Conservation (phyloP, 2,888 invertebrate genomes). For the Encarsia formosa region DNA sequence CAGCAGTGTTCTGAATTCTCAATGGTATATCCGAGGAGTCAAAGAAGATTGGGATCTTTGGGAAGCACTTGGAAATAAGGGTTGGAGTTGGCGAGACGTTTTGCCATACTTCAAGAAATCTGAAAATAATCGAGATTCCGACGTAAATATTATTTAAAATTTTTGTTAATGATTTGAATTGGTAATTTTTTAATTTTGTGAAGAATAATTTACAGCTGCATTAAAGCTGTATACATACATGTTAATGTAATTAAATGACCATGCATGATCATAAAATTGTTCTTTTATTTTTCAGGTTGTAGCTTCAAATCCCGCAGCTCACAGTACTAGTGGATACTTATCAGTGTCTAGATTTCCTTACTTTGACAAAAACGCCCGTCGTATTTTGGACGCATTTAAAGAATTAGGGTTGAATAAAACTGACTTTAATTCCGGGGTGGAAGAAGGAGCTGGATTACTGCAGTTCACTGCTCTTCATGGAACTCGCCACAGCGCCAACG, state of each 20-base stretch:
- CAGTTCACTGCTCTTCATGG: conserved; percentile 10
- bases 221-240: too few species aligned
- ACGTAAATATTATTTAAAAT: conserved; percentile 25
- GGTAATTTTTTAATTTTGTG: not conserved
- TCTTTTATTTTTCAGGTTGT: not conserved
- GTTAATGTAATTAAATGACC: too few species aligned
- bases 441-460: conserved; percentile 13
- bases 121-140: conserved; percentile 29
- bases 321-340: conserved; percentile 6
- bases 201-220: too few species aligned
- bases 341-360: conserved; percentile 30
- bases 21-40: conserved; percentile 5
- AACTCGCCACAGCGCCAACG: conserved; percentile 12
- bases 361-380: not conserved
- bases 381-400: conserved; percentile 1
- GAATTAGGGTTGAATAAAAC: conserved; percentile 10
- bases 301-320: conserved; percentile 55
- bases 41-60: conserved; percentile 8
- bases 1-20: conserved; percentile 8
- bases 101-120: conserved; percentile 39
- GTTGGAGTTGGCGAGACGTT: conserved; percentile 55
- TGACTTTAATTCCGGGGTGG: conserved; percentile 5
- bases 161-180: not conserved
- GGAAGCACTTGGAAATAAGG: conserved; percentile 43
- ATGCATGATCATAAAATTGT: not conserved